Percentiles rank a stretch among this genome's conserved stretches.
These are phyloP conservation scores for Alauda arvensis DNA, from an alignment of 2,797 vertebrate genomes.

Conservation along the genomic window DNA sequence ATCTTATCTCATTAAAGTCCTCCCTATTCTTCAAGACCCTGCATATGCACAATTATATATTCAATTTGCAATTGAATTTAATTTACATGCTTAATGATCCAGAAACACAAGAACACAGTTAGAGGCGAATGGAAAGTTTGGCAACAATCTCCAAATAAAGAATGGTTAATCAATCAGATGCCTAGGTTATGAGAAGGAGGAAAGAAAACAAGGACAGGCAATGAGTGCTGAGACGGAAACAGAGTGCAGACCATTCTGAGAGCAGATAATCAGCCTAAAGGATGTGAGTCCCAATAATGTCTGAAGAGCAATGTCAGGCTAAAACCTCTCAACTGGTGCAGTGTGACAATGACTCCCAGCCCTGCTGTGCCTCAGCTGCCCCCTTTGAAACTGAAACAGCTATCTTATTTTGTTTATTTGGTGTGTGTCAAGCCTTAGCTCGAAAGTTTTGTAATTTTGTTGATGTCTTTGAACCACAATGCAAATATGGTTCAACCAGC, in stretches of 20 bases:
- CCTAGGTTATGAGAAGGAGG: neutral
- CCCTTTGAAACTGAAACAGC: neutral
- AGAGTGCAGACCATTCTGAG: neutral
- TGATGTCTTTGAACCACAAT: neutral
- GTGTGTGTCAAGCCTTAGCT: neutral
- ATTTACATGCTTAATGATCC: slow-evolving; percentile 46
- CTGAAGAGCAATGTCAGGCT: neutral
- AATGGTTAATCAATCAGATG: slow-evolving; percentile 16
- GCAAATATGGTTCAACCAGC: neutral
- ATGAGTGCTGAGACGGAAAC: neutral
- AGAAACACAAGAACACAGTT: slow-evolving; percentile 37
- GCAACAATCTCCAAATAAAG: neutral
- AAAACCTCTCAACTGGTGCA: neutral
- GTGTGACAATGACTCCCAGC: neutral
- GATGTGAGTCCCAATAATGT: neutral
- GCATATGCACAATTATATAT: slow-evolving; percentile 4
- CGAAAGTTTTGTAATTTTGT: neutral
- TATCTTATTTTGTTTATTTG: neutral
- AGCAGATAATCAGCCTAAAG: neutral
- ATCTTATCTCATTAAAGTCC: slow-evolving; percentile 27
- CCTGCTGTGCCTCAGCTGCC: neutral
- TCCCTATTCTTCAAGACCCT: slow-evolving; percentile 22
- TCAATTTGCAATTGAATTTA: slow-evolving; percentile 44
- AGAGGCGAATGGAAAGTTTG: slow-evolving; percentile 25
- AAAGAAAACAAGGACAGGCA: neutral